Evolutionary conservation across 2,113 vertebrate species (phyloP).

Genomic region (Bufo gargarizans): DNA sequence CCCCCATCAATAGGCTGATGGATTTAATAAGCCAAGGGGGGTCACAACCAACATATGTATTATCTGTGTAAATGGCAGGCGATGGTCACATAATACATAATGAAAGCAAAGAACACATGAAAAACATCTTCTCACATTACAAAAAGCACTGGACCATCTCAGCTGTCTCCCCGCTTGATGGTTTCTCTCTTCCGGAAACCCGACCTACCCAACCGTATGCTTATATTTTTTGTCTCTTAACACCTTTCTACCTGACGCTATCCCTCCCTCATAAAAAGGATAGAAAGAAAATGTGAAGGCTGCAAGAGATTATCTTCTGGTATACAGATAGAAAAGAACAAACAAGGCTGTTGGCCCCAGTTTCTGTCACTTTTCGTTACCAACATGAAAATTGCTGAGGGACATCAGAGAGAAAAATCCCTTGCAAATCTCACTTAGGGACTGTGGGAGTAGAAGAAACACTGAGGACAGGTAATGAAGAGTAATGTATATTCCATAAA

Average conservation of each 20-base stretch:
- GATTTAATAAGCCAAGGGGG: background rate
- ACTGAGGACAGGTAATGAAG: background rate
- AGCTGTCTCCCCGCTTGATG: background rate
- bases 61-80: background rate
- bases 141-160: background rate
- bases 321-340: too few relatives aligned
- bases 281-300: too few relatives aligned
- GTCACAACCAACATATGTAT: conserved; percentile 18
- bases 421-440: background rate
- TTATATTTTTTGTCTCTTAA: background rate
- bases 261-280: background rate
- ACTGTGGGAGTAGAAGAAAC: background rate
- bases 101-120: conserved; percentile 17
- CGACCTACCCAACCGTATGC: background rate
- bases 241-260: background rate
- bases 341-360: too few relatives aligned
- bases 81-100: conserved; percentile 3
- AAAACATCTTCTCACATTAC: background rate
- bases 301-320: too few relatives aligned
- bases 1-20: background rate
- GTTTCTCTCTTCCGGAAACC: background rate
- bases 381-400: background rate
- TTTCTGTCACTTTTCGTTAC: too few relatives aligned
- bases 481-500: background rate
- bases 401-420: background rate